phyloP scores from a whole-genome alignment of 2,113 vertebrate genomes.

The human (Homo sapiens) region GRCh38 chr13:72073501-72074000 shows the following conservation, averaged over 20 bases:
- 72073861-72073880: neutral
- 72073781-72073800: neutral
- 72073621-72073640: neutral
- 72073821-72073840: neutral
- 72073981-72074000: neutral
- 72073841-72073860: neutral
- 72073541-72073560: neutral
- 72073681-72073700: neutral
- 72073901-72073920: neutral
- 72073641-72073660: neutral
- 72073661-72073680: neutral
- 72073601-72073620: neutral
- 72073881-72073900: neutral
- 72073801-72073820: neutral
- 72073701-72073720: neutral
- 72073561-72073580: neutral
- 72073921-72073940: neutral
- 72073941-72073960: neutral
- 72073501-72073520: neutral
- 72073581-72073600: neutral
- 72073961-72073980: neutral
- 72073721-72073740: neutral
- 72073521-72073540: too few species aligned
- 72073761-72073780: accelerated
- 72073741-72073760: neutral